phyloP scores from a whole-genome alignment of 92 coral and sea anemone genomes.

The Siderastrea radians region DNA sequence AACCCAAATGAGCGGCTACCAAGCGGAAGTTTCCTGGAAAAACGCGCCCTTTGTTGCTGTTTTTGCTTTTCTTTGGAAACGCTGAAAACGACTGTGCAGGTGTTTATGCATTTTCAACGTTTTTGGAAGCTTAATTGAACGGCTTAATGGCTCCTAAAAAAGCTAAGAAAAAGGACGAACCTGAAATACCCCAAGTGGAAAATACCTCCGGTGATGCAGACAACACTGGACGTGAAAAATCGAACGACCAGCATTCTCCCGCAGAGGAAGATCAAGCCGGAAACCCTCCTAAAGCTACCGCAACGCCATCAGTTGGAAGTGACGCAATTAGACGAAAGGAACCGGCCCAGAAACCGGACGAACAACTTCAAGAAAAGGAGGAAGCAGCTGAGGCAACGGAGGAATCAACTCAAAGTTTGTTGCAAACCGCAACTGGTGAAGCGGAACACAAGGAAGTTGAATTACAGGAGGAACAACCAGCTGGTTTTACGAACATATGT shows the following conservation, averaged over 20 bases:
- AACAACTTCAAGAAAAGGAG: too few relatives aligned
- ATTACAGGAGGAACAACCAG: background rate
- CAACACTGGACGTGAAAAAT: too few relatives aligned
- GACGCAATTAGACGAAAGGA: too few relatives aligned
- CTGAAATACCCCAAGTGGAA: background rate
- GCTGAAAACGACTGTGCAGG: background rate
- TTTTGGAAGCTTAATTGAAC: background rate
- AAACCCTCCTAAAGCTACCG: too few relatives aligned
- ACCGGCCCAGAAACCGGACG: too few relatives aligned
- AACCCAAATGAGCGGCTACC: constrained; percentile 29
- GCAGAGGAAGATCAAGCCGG: too few relatives aligned
- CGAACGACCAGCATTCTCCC: too few relatives aligned
- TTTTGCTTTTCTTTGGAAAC: background rate
- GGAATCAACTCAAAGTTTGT: too few relatives aligned
- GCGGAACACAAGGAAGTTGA: too few relatives aligned
- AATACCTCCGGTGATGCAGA: background rate
- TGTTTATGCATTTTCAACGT: background rate
- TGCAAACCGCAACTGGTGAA: too few relatives aligned
- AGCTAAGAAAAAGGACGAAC: background rate
- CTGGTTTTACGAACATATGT: background rate
- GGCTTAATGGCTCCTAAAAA: background rate
- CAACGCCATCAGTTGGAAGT: too few relatives aligned
- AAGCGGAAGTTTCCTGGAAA: constrained; percentile 4
- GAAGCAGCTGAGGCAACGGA: too few relatives aligned
- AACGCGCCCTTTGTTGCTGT: background rate